Conservation (phyloP, 2,113 vertebrate species). For the Canis aureus region DNA sequence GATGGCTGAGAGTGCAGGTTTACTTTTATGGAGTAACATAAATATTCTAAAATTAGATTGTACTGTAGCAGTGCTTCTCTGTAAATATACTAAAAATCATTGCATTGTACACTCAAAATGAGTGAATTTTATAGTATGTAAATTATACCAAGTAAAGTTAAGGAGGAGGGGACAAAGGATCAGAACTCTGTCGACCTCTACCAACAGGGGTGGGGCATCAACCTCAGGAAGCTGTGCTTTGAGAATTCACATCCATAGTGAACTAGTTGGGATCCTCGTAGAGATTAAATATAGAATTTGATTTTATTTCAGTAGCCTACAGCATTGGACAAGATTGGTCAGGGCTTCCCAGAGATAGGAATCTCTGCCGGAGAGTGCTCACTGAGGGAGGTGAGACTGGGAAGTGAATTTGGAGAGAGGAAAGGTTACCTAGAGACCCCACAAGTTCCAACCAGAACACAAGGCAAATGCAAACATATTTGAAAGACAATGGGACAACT, state of each 20-base stretch:
- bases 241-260: neutral
- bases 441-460: neutral
- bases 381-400: neutral
- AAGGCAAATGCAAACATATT: neutral
- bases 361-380: neutral
- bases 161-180: neutral
- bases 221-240: neutral
- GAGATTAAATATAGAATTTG: neutral
- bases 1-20: neutral
- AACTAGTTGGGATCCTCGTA: neutral
- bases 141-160: neutral
- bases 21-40: neutral
- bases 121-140: neutral
- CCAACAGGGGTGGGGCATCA: neutral
- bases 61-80: neutral
- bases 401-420: neutral
- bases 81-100: constrained; percentile 55
- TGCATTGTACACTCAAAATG: neutral
- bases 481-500: neutral
- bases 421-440: neutral
- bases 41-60: neutral
- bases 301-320: neutral
- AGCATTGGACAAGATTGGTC: too few relatives aligned
- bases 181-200: neutral
- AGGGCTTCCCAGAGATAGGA: neutral